phyloP scores from a whole-genome alignment of 23 tunicate genomes.

The Halocynthia aurantium region DNA sequence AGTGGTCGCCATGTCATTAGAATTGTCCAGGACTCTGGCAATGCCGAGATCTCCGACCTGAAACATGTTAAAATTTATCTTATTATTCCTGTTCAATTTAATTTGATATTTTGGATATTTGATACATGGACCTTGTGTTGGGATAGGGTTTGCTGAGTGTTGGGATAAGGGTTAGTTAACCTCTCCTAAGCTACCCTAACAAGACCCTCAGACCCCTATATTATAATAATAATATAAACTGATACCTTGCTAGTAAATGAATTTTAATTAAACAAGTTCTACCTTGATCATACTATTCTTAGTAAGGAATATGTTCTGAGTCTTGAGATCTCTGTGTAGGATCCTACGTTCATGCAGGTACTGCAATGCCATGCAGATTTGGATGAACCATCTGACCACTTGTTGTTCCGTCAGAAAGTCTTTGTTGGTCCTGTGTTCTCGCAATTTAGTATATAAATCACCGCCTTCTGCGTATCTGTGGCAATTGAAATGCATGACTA shows the following conservation, averaged over 20 bases:
- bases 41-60: constrained; percentile 94
- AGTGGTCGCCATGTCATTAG: constrained; percentile 91
- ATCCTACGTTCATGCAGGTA: constrained; percentile 89
- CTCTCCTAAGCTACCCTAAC: too few relatives aligned
- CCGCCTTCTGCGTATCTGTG: constrained; percentile 95
- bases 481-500: neutral
- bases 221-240: too few relatives aligned
- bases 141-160: too few relatives aligned
- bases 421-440: constrained; percentile 73
- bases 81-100: neutral
- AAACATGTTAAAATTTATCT: neutral
- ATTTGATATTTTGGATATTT: neutral
- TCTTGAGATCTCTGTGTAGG: constrained; percentile 92
- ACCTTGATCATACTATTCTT: constrained; percentile 93
- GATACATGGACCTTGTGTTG: neutral
- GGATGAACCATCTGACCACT: constrained; percentile 95
- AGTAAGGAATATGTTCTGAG: constrained; percentile 97
- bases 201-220: too few relatives aligned
- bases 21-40: constrained; percentile 80
- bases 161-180: too few relatives aligned
- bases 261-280: neutral
- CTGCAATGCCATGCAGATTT: constrained; percentile 99
- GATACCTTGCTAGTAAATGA: neutral
- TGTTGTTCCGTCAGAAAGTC: constrained; percentile 79
- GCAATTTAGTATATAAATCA: constrained; percentile 81